Percentiles rank a stretch among this genome's conserved stretches.
Evolutionary conservation across 2,113 vertebrate species (phyloP).

Genomic region (Saimiri boliviensis): DNA sequence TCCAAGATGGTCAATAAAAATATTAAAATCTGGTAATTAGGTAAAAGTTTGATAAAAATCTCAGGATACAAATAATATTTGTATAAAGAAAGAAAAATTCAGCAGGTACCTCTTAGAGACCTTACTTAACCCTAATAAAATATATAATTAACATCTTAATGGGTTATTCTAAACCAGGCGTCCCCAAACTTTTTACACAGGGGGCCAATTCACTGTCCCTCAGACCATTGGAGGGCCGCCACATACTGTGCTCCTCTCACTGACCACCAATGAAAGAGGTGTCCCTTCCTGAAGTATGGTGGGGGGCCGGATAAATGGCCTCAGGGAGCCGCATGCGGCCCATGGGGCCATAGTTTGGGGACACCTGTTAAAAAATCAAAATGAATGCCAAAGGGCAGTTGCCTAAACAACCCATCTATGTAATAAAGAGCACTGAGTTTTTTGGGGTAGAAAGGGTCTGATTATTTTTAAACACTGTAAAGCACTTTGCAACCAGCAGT

Average conservation of each 20-base stretch:
- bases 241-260: no score
- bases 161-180: neutral
- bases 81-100: neutral
- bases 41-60: neutral
- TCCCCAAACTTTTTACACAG: no score
- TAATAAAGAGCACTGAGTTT: neutral
- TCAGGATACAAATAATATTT: neutral
- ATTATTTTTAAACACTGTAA: neutral
- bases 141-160: neutral
- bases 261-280: no score
- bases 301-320: no score
- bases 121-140: neutral
- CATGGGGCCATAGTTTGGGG: no score
- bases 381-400: neutral
- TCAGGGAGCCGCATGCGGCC: no score
- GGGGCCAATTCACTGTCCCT: no score
- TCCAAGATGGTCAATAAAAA: neutral
- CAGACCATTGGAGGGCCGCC: no score
- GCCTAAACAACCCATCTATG: neutral
- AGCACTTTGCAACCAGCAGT: neutral
- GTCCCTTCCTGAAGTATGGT: no score
- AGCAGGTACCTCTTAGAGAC: neutral
- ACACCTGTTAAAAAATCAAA: no score
- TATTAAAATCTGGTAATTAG: neutral
- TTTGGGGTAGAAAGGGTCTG: neutral